These are phyloP conservation scores for Drosophila paracracens DNA, from an alignment of 2,888 invertebrate genomes.

Conservation along the genomic window DNA sequence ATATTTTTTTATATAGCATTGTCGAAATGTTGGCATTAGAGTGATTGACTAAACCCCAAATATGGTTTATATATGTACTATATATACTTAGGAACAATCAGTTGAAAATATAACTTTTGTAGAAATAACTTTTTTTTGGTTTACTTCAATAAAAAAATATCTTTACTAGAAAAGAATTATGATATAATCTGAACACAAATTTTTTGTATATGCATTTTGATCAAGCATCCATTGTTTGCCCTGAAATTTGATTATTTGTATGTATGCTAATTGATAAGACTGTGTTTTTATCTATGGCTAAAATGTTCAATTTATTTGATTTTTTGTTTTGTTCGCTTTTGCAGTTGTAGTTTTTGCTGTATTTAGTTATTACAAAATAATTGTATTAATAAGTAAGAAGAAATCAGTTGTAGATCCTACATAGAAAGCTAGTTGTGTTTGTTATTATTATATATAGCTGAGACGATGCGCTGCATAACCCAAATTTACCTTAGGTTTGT, in stretches of 20 bases:
- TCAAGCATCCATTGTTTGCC: background rate
- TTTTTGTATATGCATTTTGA: constrained; percentile 1
- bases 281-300: constrained; percentile 7
- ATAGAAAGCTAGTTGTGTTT: constrained; percentile 38
- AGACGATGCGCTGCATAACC: constrained; percentile 10
- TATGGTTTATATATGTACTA: background rate
- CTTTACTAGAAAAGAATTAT: no score
- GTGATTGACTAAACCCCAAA: background rate
- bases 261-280: constrained; percentile 18
- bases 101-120: background rate
- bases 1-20: background rate
- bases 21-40: background rate
- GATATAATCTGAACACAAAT: background rate
- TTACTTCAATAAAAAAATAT: background rate
- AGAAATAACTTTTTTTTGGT: background rate
- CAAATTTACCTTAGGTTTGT: background rate
- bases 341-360: constrained; percentile 6
- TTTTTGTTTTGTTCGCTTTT: constrained; percentile 9
- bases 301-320: constrained; percentile 17
- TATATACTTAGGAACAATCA: background rate
- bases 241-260: background rate
- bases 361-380: constrained; percentile 20
- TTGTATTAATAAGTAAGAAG: constrained; percentile 16
- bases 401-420: constrained; percentile 38
- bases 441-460: constrained; percentile 29